Percentiles rank a stretch among this genome's conserved stretches.
Evolutionary conservation across 1,140 invertebrate genomes (phyloP).

Genomic region (Riptortus pedestris): DNA sequence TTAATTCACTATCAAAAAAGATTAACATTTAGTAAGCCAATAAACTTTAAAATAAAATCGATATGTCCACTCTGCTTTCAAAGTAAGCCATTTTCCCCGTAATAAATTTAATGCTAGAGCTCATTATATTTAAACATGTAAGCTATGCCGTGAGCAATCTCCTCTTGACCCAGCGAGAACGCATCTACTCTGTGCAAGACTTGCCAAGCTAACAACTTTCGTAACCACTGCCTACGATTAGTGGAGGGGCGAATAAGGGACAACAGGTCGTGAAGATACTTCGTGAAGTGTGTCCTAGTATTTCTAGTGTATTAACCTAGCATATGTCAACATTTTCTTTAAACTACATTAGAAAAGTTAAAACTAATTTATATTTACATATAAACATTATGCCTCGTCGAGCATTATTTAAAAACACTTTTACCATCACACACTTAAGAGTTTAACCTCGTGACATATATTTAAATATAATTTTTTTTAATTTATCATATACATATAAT

Average conservation of each 20-base stretch:
- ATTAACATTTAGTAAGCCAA: no score
- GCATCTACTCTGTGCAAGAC: neutral
- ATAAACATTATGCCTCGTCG: constrained; percentile 2
- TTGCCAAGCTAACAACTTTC: neutral
- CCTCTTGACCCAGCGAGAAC: neutral
- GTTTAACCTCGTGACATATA: neutral
- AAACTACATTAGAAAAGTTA: neutral
- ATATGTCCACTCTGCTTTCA: no score
- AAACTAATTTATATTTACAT: constrained; percentile 18
- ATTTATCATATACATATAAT: constrained; percentile 1
- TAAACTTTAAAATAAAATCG: no score
- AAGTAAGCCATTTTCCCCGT: no score
- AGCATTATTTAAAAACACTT: neutral
- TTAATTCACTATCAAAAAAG: no score
- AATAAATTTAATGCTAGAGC: no score
- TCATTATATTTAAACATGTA: no score
- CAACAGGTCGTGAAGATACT: constrained; percentile 16
- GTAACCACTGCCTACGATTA: constrained; percentile 3
- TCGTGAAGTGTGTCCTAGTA: constrained; percentile 9
- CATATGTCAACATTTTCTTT: constrained; percentile 6
- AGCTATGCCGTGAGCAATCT: neutral
- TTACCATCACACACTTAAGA: neutral
- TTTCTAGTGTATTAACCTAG: constrained; percentile 2
- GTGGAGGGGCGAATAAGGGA: constrained; percentile 19
- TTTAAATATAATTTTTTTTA: neutral